Conservation (phyloP, 2,888 invertebrate species). For the Drosophila anomalata region DNA sequence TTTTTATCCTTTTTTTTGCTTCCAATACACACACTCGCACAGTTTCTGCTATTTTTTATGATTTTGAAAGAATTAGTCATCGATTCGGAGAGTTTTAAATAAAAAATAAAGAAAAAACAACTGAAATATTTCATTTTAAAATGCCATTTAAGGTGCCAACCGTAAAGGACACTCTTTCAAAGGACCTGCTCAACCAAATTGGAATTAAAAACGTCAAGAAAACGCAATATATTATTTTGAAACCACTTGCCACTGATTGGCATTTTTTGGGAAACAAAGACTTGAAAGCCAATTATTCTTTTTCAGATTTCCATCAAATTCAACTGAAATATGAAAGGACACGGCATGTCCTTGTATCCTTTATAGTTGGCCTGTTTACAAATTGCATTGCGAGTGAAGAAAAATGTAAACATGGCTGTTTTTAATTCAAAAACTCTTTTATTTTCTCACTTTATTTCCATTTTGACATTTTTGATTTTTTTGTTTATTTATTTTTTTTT, state of each 20-base stretch:
- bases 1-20: neutral
- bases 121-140: too few relatives aligned
- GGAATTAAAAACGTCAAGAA: neutral
- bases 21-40: slow-evolving; percentile 7
- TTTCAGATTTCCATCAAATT: neutral
- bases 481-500: too few relatives aligned
- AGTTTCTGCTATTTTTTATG: neutral
- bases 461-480: neutral
- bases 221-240: neutral
- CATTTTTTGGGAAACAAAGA: neutral
- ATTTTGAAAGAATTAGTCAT: slow-evolving; percentile 1
- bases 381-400: neutral
- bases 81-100: too few relatives aligned
- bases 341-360: neutral
- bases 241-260: neutral
- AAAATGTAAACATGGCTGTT: neutral
- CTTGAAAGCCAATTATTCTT: neutral
- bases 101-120: too few relatives aligned
- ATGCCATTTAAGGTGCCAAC: too few relatives aligned
- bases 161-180: neutral
- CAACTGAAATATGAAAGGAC: neutral
- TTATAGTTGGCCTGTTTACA: neutral
- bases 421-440: too few relatives aligned
- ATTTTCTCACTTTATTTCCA: too few relatives aligned
- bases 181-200: neutral